Evolutionary conservation across 2,797 vertebrate species (phyloP).

Genomic region (Catostomus latipinnis): DNA sequence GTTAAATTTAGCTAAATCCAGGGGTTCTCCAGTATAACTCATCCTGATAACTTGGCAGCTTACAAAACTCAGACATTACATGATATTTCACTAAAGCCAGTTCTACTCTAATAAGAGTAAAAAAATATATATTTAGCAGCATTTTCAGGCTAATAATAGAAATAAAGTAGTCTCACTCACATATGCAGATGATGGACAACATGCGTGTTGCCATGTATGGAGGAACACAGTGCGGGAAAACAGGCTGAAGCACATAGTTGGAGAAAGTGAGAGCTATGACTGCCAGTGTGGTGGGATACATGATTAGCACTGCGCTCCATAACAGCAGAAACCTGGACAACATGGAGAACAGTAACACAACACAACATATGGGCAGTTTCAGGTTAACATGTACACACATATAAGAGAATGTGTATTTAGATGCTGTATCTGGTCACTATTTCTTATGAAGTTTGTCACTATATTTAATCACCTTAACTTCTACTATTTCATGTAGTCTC

Average conservation of each 20-base stretch:
- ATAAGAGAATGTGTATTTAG: no score
- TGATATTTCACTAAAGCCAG: neutral
- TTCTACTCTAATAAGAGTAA: neutral
- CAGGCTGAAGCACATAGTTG: slow-evolving; percentile 94
- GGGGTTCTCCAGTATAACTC: no score
- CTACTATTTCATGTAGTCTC: no score
- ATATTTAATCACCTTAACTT: no score
- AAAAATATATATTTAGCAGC: no score
- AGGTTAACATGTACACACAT: no score
- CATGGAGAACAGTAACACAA: neutral
- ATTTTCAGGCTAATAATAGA: neutral
- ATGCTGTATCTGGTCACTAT: no score
- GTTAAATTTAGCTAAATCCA: neutral
- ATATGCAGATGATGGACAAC: slow-evolving; percentile 87
- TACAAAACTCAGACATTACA: no score
- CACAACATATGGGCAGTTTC: neutral
- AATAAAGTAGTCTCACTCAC: slow-evolving; percentile 73
- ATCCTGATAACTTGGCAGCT: no score
- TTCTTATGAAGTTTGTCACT: no score
- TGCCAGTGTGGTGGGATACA: slow-evolving; percentile 96
- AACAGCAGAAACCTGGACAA: slow-evolving; percentile 87
- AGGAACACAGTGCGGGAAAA: slow-evolving; percentile 91
- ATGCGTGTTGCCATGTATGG: slow-evolving; percentile 89
- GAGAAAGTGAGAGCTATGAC: slow-evolving; percentile 97
- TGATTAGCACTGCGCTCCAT: slow-evolving; percentile 96